phyloP scores from a whole-genome alignment of 1,140 invertebrate genomes.

The Chionoecetes opilio region DNA sequence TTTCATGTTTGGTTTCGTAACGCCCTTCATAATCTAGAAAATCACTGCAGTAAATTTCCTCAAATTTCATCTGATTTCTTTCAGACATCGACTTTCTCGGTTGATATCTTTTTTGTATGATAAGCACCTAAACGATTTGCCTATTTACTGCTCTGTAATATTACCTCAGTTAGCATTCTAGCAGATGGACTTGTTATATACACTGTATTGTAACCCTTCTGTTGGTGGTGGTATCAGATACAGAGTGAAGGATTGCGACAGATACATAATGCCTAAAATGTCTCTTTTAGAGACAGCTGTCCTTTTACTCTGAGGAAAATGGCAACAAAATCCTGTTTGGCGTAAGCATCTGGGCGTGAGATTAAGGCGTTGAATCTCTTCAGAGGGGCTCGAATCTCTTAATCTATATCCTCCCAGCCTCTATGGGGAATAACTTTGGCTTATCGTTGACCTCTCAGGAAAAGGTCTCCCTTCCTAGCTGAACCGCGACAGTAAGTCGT shows the following conservation, averaged over 20 bases:
- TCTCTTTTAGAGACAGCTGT: background rate
- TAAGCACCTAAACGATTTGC: background rate
- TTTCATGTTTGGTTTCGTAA: background rate
- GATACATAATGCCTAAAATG: background rate
- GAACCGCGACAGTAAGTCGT: background rate
- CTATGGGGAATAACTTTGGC: slow-evolving; percentile 18
- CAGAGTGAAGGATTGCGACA: slow-evolving; percentile 13
- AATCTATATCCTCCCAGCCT: background rate
- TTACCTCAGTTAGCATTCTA: background rate
- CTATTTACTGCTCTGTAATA: background rate
- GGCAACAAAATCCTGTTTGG: background rate
- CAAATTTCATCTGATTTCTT: background rate
- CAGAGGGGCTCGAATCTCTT: background rate
- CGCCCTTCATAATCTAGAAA: background rate
- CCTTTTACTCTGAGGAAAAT: background rate
- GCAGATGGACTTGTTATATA: background rate
- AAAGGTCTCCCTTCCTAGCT: background rate
- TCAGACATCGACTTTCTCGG: background rate
- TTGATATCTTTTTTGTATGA: background rate
- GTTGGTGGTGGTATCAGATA: background rate
- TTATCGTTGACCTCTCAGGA: background rate
- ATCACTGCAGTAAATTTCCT: background rate
- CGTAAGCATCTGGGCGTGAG: background rate
- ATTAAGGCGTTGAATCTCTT: background rate
- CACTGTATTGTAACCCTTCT: background rate